These are phyloP conservation scores for Parotocinclus haroldoi DNA, from an alignment of 2,797 vertebrate species.

Conservation along the genomic window DNA sequence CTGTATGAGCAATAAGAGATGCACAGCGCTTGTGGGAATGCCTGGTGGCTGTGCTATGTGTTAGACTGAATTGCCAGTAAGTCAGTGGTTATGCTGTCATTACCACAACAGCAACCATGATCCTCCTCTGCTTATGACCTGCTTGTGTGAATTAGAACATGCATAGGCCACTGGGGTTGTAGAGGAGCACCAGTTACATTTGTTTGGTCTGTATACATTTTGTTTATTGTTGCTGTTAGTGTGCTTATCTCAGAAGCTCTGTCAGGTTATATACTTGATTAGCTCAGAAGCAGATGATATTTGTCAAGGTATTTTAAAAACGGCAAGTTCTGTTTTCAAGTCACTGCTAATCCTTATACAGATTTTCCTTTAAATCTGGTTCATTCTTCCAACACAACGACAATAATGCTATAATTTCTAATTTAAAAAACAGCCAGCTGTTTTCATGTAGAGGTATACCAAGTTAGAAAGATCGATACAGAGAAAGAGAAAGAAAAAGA, in stretches of 20 bases:
- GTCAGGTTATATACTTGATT: slow-evolving; percentile 62
- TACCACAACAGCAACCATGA: slow-evolving; percentile 36
- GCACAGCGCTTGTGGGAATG: too few species aligned
- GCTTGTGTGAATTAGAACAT: background rate
- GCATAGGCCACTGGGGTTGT: background rate
- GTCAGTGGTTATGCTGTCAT: slow-evolving; percentile 25
- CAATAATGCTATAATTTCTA: too few species aligned
- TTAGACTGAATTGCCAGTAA: slow-evolving; percentile 22
- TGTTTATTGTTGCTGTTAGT: background rate
- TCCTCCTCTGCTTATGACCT: slow-evolving; percentile 10
- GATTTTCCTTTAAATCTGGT: too few species aligned
- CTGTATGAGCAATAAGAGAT: too few species aligned
- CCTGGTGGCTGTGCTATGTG: too few species aligned
- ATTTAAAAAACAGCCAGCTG: too few species aligned
- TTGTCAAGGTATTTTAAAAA: slow-evolving; percentile 59
- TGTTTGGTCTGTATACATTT: too few species aligned
- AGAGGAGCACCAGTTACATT: background rate
- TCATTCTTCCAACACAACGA: too few species aligned
- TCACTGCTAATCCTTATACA: background rate
- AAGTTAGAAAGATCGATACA: too few species aligned
- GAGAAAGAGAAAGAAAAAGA: too few species aligned
- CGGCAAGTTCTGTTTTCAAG: slow-evolving; percentile 17
- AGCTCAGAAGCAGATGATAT: slow-evolving; percentile 56
- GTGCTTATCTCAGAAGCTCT: slow-evolving; percentile 9
- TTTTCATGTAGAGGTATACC: too few species aligned